Evolutionary conservation across 2,113 vertebrate genomes (phyloP).

Genomic region (Xiphias gladius): DNA sequence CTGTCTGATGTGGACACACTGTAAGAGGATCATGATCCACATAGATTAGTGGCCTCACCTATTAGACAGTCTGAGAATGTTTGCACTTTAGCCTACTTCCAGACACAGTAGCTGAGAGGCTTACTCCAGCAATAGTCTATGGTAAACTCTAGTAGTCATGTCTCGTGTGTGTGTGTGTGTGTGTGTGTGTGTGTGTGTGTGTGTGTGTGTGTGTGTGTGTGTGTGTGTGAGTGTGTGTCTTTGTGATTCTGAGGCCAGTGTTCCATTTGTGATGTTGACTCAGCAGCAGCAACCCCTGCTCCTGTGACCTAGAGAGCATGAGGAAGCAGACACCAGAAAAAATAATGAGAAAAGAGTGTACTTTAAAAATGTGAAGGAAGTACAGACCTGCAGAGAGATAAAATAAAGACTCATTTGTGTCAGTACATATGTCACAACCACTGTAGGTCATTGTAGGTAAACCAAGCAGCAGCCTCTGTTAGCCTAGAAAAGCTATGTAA

Average conservation of each 20-base stretch:
- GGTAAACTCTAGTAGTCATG: conserved; percentile 32
- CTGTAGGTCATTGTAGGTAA: conserved; percentile 1
- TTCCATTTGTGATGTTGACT: conserved; percentile 79
- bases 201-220: conserved; percentile 34
- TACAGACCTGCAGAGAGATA: conserved; percentile 12
- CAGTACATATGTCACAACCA: not conserved
- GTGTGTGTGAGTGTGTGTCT: conserved; percentile 36
- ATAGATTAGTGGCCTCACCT: conserved; percentile 50
- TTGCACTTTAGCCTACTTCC: conserved; percentile 51
- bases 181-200: conserved; percentile 12
- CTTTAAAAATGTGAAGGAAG: conserved; percentile 32
- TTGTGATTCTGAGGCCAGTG: conserved; percentile 55
- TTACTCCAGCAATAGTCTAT: conserved; percentile 44
- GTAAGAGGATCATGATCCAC: conserved; percentile 31
- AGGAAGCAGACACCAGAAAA: conserved; percentile 37
- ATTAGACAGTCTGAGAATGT: conserved; percentile 56
- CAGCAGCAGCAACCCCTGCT: conserved; percentile 66
- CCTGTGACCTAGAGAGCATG: conserved; percentile 66
- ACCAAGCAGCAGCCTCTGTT: not conserved
- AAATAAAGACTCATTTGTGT: conserved; percentile 9
- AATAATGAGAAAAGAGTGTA: conserved; percentile 46
- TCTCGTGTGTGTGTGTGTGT: conserved; percentile 29
- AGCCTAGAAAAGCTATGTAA: not conserved
- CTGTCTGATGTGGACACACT: conserved; percentile 25
- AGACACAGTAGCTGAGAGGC: conserved; percentile 53